Conservation (phyloP, 1,140 invertebrate species). For the Pemphigus obesinymphae region DNA sequence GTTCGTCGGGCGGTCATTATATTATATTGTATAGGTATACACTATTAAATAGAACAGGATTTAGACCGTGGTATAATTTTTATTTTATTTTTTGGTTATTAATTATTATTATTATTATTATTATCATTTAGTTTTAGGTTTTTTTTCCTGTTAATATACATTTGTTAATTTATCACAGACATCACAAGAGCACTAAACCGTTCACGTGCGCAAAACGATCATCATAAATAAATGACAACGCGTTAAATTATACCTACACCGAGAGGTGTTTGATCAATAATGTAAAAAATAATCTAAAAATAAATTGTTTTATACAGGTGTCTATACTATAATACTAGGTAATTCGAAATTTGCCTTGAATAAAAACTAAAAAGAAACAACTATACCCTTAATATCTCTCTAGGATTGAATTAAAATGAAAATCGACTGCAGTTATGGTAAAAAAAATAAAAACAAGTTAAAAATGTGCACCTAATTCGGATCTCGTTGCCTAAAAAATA, state of each 20-base stretch:
- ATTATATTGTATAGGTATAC: too few species aligned
- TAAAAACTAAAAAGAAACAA: too few species aligned
- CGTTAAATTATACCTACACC: background rate
- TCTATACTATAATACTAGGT: background rate
- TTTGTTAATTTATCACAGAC: background rate
- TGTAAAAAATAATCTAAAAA: too few species aligned
- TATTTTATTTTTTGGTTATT: background rate
- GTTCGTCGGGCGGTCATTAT: background rate
- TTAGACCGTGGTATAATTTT: background rate
- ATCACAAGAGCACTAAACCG: background rate
- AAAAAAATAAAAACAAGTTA: too few species aligned
- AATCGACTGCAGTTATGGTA: background rate
- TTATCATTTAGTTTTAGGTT: too few species aligned
- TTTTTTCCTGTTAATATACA: background rate
- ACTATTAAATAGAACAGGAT: background rate
- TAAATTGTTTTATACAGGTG: too few species aligned
- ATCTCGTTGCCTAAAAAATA: too few species aligned
- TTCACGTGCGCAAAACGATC: background rate
- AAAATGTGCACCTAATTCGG: background rate
- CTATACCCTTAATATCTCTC: background rate
- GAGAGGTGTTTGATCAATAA: slow-evolving; percentile 15
- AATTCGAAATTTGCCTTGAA: background rate
- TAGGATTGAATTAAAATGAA: background rate
- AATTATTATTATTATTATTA: background rate
- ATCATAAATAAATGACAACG: background rate